These are phyloP conservation scores for Lateolabrax maculatus DNA, from an alignment of 2,797 vertebrate species.

Conservation along the genomic window DNA sequence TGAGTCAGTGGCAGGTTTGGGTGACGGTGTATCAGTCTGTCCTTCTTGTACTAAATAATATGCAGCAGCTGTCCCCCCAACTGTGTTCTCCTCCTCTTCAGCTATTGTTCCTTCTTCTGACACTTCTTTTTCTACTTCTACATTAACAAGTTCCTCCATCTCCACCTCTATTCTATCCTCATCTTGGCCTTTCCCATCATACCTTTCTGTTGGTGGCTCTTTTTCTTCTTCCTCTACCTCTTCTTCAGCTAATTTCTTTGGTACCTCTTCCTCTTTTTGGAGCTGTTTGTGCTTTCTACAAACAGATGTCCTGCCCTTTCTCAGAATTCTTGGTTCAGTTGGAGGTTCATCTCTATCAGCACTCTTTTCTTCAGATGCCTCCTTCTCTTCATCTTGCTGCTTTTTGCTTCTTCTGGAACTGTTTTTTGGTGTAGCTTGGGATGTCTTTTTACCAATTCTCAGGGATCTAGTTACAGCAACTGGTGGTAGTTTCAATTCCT, in stretches of 20 bases:
- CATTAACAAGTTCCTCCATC: background rate
- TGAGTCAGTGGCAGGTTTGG: background rate
- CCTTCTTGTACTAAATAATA: background rate
- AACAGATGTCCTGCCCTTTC: too few relatives aligned
- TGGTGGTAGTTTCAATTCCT: too few relatives aligned
- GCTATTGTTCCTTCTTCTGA: background rate
- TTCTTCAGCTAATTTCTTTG: conserved; percentile 70
- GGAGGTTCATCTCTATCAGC: too few relatives aligned
- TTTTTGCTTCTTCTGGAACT: too few relatives aligned
- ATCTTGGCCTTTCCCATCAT: conserved; percentile 41
- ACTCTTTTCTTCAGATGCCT: too few relatives aligned
- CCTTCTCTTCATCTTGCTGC: too few relatives aligned
- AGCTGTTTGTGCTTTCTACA: too few relatives aligned
- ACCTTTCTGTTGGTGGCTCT: conserved; percentile 68
- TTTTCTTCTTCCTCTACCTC: conserved; percentile 50
- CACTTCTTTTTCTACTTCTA: conserved; percentile 14
- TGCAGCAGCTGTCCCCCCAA: background rate
- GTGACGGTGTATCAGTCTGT: background rate
- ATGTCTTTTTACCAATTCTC: too few relatives aligned
- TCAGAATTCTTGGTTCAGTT: too few relatives aligned
- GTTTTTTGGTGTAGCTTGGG: too few relatives aligned
- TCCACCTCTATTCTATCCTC: conserved; percentile 42
- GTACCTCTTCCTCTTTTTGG: conserved; percentile 24
- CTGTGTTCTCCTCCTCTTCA: conserved; percentile 4
- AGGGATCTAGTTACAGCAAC: too few relatives aligned